Evolutionary conservation across 1,140 invertebrate species (phyloP).

Genomic region (Thaumetopoea pityocampa): DNA sequence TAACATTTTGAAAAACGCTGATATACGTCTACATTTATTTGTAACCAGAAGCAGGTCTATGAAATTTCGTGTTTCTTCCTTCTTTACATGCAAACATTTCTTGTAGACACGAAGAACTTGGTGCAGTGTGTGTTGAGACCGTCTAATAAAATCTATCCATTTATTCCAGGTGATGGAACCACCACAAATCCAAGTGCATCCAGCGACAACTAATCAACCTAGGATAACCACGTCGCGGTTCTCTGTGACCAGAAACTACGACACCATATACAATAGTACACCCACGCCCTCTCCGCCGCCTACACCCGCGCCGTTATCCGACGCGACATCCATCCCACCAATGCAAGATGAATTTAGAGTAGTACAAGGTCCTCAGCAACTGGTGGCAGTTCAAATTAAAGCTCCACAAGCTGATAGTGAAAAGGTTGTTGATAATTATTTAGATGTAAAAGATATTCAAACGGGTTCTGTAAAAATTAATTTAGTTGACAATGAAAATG

Average conservation of each 20-base stretch:
- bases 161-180: slow-evolving; percentile 54
- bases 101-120: no score
- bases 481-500: no score
- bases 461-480: no score
- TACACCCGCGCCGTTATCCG: slow-evolving; percentile 18
- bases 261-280: slow-evolving; percentile 48
- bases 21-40: no score
- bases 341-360: no score
- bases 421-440: neutral
- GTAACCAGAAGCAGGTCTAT: no score
- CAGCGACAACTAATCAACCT: slow-evolving; percentile 24
- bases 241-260: slow-evolving; percentile 66
- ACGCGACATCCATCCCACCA: neutral
- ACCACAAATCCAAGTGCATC: slow-evolving; percentile 46
- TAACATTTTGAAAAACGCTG: no score
- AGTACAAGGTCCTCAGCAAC: no score
- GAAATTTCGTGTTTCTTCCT: no score
- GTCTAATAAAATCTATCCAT: neutral
- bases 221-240: slow-evolving; percentile 49
- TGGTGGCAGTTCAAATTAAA: no score
- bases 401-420: neutral
- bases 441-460: neutral
- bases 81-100: no score
- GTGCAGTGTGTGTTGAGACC: no score
- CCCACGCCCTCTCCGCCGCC: slow-evolving; percentile 20